Base-by-base conservation (phyloP, 2,797 vertebrate genomes). In the Characodon lateralis region DNA sequence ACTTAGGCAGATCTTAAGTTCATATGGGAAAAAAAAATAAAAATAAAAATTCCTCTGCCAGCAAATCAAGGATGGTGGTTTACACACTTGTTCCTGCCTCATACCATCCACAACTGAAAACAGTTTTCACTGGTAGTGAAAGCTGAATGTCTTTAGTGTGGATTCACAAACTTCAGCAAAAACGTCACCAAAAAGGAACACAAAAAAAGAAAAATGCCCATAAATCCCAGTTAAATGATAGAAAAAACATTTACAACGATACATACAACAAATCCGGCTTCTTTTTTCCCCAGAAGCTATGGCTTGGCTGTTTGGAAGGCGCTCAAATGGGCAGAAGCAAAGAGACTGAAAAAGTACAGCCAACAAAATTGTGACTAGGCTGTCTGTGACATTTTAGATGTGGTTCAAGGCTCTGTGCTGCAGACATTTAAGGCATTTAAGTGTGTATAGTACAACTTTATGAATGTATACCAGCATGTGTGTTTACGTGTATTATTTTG, bases 321-420 rank as follows among this genome's bases (percentile, higher is more conserved):
- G 80, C 82, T 79, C 78, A 83, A 83, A 79, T 73, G 84, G 87
- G 81, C 80, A 80, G 76, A 58, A 87, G 81, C 81, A 82, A 80
- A 86, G 79, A 84, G 77, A 83, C 80, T 77, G 80, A 72, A 84
- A 86, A 87, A 86, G 78, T 63, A 72, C 79, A 86, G 87, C 89
- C 87, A 89, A 72, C 81, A 74, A 83, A 82, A 84, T 78, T 78
- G 79, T 88, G 71, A 24, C 79, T 16, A 72, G 72, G 48, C 72
- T 83, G 74, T 83, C 79, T 69, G 76, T 88, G 88, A 91, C 89
- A 92, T 91, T 89, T 90, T 79, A 88, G 82, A 83, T 71, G 78
- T 80, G 79, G 82, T 79, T 86, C 0, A 0, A 69, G 88, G 88
- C 85, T 83, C 73, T 72, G 80, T 80, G 80, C 74, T 79, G 9